These are phyloP conservation scores for Mycalesis mineus DNA, from an alignment of 2,888 invertebrate genomes.

Conservation along the genomic window DNA sequence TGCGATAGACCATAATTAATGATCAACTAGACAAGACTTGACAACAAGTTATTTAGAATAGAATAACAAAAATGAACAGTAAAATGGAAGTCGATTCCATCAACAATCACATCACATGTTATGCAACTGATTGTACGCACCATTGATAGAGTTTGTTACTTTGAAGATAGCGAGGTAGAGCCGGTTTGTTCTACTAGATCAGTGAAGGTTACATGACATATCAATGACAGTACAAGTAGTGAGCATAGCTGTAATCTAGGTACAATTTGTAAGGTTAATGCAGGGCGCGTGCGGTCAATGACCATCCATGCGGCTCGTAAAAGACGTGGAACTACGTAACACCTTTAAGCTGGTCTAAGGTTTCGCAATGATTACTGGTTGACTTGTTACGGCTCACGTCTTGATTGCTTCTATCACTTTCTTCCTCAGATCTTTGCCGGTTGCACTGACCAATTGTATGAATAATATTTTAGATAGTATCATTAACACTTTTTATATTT, in stretches of 20 bases:
- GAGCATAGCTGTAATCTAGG: background rate
- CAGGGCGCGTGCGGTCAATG: slow-evolving; percentile 58
- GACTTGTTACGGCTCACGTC: background rate
- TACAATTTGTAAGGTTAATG: slow-evolving; percentile 25
- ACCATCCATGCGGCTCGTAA: slow-evolving; percentile 26
- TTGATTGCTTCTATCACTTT: background rate
- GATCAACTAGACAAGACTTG: too few relatives aligned
- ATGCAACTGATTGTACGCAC: too few relatives aligned
- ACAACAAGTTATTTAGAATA: too few relatives aligned
- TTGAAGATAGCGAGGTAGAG: background rate
- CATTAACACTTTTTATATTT: background rate
- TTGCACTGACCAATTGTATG: background rate
- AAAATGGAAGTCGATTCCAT: too few relatives aligned
- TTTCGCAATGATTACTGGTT: slow-evolving; percentile 5
- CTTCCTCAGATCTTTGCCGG: background rate
- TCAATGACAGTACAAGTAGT: background rate
- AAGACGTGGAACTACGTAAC: slow-evolving; percentile 12
- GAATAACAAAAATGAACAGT: too few relatives aligned
- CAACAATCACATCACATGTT: too few relatives aligned
- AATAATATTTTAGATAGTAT: background rate
- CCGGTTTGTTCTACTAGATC: background rate
- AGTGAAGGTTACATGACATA: too few relatives aligned
- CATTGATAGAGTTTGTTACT: too few relatives aligned
- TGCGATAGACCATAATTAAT: too few relatives aligned
- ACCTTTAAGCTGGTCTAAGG: slow-evolving; percentile 3